Evolutionary conservation across 2,797 vertebrate species (phyloP), one percentile per base, ranked within the genome.

Genomic region (Buceros bicornis): DNA sequence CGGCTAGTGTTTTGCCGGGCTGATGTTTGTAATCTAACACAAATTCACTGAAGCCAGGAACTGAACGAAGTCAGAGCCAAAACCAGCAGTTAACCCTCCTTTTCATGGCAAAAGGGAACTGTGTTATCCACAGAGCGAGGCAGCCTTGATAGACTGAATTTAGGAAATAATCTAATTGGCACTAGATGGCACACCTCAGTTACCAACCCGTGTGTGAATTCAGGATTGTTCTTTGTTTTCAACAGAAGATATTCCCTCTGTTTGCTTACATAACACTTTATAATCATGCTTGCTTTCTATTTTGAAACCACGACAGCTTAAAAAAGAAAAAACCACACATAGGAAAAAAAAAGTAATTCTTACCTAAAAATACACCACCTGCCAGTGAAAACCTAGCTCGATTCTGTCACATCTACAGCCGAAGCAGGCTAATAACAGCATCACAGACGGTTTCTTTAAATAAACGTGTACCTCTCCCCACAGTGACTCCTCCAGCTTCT

Each of bases 181-280:
- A 82, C 96, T 95, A 97, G 97, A 70, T 92, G 97, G 97, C 95
- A 65, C n/a, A 62, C 94, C 64, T 45, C 70, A 91, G 76, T 67
- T 87, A 80, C 58, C 37, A 88, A 93, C 77, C 58, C 22, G 4
- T 25, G 50, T 13, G 26, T 45, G 45, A 80, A 76, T 58, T 22
- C 9, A 50, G 50, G 35, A 43, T 26, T 37, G 37, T 14, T 47
- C 77, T 56, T 78, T n/a, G 35, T 54, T 28, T 15, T 8, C 40
- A 70, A 65, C 54, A 60, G 47, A 57, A 33, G 3, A 19, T 21
- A 42, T 10, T 37, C 21, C 29, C 66, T 82, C n/a, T 66, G 33
- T 56, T 79, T 88, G 13, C 57, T 94, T 76, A 60, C 12, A 13
- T 33, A 74, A 70, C 45, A 48, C 31, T 69, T 43, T 17, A 35